Evolutionary conservation across 2,888 invertebrate species (phyloP), one percentile per base, ranked within the genome.

Genomic region (Diachrysia chrysitis): DNA sequence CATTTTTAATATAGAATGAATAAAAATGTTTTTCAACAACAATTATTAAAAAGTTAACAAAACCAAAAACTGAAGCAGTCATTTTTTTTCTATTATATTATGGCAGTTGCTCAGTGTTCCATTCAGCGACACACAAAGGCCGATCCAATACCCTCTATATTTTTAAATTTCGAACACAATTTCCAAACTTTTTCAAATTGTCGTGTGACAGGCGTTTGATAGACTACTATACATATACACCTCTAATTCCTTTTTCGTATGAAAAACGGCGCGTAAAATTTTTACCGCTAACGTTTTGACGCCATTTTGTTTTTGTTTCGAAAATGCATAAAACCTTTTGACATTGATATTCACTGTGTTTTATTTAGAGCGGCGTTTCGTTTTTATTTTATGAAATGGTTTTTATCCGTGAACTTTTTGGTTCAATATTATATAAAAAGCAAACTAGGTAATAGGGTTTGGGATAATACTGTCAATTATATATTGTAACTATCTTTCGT

Each of bases 211-310:
- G 54, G 55, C 71, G 60, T 76, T 74, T 73, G 73, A 66, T 76
- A 66, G 59, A 55, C 63, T 58, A 76, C 46, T 74, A 67, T 76
- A 67, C 76, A 71, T 74, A 67, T 76, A 67, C 76, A 71, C 71
- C 71, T 74, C 66, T 71, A 76, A 76, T 74, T 76, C 63, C 57
- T n/a, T 35, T 66, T 54, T 60, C 57, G 53, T 56, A 29, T 57
- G 62, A 71, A 75, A 71, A 75, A 61, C 17, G 61, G 51, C 16
- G 66, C 55, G 42, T 16, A 54, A 62, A 55, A 58, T 14, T 58
- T 69, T 57, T 35, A 32, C 35, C 58, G 73, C 29, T 63, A 76
- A 71, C 76, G 23, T 21, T 51, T 0, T 25, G 29, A 29, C 19
- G 48, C 58, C 74, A 76, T 76, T 46, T 46, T 76, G 66, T 67